Conservation (phyloP, 2,888 invertebrate genomes). For the Drosophila neutralis region DNA sequence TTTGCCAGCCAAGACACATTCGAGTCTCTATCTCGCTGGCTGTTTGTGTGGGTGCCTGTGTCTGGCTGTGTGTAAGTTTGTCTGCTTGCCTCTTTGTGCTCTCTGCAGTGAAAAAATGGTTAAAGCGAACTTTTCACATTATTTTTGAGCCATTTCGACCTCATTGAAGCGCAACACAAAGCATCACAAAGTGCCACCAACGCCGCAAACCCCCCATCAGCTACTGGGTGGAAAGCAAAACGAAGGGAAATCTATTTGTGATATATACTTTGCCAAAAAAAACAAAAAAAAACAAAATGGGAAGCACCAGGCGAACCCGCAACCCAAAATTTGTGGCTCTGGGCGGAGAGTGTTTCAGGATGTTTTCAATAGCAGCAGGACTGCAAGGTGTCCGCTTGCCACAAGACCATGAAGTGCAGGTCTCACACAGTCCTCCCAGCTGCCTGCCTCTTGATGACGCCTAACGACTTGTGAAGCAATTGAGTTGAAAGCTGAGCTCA, state of each 20-base stretch:
- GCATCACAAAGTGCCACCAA: slow-evolving; percentile 76
- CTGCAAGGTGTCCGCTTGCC: slow-evolving; percentile 42
- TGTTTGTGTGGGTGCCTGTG: not conserved
- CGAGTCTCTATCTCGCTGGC: slow-evolving; percentile 8
- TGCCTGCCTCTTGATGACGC: slow-evolving; percentile 67
- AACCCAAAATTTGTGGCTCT: slow-evolving; percentile 62
- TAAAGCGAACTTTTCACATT: slow-evolving; percentile 79
- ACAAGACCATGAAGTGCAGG: slow-evolving; percentile 69
- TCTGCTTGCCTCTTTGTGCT: slow-evolving; percentile 46
- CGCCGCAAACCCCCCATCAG: slow-evolving; percentile 40
- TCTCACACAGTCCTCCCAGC: slow-evolving; percentile 16
- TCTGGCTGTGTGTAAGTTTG: slow-evolving; percentile 14
- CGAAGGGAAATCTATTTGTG: slow-evolving; percentile 76
- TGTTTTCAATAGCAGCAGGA: slow-evolving; percentile 6
- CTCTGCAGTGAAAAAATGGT: slow-evolving; percentile 57
- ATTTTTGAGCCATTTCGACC: slow-evolving; percentile 82
- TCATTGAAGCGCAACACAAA: slow-evolving; percentile 81
- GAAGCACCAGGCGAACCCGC: slow-evolving; percentile 26
- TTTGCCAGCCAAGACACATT: slow-evolving; percentile 34
- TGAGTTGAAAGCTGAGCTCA: slow-evolving; percentile 79
- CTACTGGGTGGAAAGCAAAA: slow-evolving; percentile 30
- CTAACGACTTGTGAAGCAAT: slow-evolving; percentile 82
- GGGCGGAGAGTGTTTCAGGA: not conserved
- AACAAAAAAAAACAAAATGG: not conserved
- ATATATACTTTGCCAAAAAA: slow-evolving; percentile 61